phyloP scores from a whole-genome alignment of 2,888 invertebrate genomes.

The Megaustenia siamemsis region DNA sequence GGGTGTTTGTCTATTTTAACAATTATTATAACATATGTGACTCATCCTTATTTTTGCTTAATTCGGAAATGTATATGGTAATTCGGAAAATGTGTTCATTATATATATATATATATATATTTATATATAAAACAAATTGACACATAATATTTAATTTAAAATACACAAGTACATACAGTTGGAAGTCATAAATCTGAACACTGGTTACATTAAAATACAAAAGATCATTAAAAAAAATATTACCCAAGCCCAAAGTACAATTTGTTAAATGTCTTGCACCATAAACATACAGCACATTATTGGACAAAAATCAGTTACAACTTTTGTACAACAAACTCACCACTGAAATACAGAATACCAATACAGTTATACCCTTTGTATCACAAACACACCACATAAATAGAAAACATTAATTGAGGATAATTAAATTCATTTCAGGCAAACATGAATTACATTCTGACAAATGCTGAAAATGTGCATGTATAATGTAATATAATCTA shows the following conservation, averaged over 20 bases:
- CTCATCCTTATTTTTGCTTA: no score
- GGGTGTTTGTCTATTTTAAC: no score
- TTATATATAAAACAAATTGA: no score
- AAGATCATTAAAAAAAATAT: background rate
- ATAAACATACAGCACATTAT: background rate
- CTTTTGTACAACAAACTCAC: no score
- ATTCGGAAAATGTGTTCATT: no score
- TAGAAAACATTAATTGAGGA: background rate
- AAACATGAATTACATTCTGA: background rate
- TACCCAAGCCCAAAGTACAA: background rate
- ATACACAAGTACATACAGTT: slow-evolving; percentile 12
- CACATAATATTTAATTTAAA: no score
- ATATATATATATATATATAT: no score
- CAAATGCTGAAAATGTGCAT: background rate
- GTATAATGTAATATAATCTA: background rate
- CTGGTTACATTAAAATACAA: slow-evolving; percentile 27
- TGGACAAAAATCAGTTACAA: no score
- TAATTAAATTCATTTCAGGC: background rate
- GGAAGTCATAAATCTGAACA: slow-evolving; percentile 26
- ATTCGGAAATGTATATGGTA: background rate
- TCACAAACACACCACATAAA: background rate
- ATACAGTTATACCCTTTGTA: background rate
- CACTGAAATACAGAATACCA: no score
- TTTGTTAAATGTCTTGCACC: background rate
- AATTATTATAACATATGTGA: background rate